Evolutionary conservation across 1,140 invertebrate genomes (phyloP).

Genomic region (Trichonephila clavipes): DNA sequence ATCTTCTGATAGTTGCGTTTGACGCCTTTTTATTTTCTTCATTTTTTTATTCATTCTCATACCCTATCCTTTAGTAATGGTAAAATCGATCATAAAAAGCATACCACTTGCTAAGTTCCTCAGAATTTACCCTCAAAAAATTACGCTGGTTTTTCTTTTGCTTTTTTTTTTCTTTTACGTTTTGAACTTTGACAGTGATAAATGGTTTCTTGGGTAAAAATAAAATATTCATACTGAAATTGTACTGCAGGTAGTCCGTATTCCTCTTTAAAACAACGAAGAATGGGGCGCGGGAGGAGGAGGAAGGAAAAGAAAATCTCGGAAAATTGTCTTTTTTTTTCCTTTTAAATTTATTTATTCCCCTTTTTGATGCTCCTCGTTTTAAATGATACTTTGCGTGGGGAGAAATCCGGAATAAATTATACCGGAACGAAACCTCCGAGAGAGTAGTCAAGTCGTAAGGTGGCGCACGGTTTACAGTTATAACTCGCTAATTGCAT

Average conservation of each 20-base stretch:
- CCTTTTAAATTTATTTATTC: constrained; percentile 65
- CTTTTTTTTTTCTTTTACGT: constrained; percentile 28
- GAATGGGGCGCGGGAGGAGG: constrained; percentile 12
- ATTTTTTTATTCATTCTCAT: constrained; percentile 38
- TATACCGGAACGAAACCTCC: constrained; percentile 16
- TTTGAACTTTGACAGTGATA: constrained; percentile 76
- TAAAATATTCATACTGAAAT: constrained; percentile 75
- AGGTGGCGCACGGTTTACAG: constrained; percentile 7
- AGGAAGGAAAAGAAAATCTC: constrained; percentile 42
- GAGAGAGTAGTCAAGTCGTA: not conserved
- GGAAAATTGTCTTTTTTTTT: constrained; percentile 51
- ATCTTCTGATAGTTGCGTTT: constrained; percentile 56
- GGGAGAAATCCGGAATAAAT: constrained; percentile 54
- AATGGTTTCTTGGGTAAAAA: constrained; percentile 71
- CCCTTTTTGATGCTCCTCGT: constrained; percentile 53
- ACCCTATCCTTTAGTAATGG: constrained; percentile 67
- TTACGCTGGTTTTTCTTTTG: constrained; percentile 17
- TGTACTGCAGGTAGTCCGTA: constrained; percentile 58
- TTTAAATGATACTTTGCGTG: constrained; percentile 62
- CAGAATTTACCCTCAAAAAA: constrained; percentile 68
- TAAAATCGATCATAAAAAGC: constrained; percentile 74
- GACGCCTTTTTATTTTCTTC: constrained; percentile 37
- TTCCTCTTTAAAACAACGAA: constrained; percentile 62
- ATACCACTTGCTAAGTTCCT: constrained; percentile 60
- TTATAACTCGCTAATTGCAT: constrained; percentile 65